Percentiles rank a stretch among this genome's conserved stretches.
Conservation (phyloP, 2,888 invertebrate species). For the Podotricha telesiphe region DNA sequence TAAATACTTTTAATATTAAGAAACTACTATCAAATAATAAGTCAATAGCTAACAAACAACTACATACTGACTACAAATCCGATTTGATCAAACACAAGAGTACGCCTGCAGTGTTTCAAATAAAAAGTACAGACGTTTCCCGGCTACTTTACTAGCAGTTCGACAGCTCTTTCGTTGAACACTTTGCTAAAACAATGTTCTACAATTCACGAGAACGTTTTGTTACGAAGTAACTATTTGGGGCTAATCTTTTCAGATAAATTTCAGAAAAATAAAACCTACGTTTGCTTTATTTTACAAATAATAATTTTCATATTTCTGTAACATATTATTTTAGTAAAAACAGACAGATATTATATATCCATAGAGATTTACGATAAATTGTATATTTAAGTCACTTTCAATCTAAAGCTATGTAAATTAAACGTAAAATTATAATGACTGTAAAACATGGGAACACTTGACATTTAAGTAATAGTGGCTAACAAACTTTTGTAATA, state of each 20-base stretch:
- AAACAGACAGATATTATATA: too few relatives aligned
- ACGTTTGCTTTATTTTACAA: too few relatives aligned
- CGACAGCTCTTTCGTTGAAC: slow-evolving; percentile 13
- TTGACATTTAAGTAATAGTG: too few relatives aligned
- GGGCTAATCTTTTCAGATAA: background rate
- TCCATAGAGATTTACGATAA: too few relatives aligned
- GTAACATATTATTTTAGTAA: too few relatives aligned
- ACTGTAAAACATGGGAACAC: too few relatives aligned
- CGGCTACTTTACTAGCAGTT: background rate
- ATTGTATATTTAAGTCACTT: too few relatives aligned
- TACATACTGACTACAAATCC: slow-evolving; percentile 11
- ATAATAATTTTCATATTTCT: too few relatives aligned
- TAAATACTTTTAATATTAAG: too few relatives aligned
- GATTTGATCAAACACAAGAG: slow-evolving; percentile 15
- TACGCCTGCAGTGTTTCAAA: slow-evolving; percentile 21
- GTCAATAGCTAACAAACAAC: background rate
- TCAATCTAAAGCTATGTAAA: too few relatives aligned
- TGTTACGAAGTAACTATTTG: background rate
- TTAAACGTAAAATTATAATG: too few relatives aligned
- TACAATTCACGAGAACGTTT: background rate
- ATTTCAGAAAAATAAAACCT: too few relatives aligned
- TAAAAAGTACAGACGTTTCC: slow-evolving; percentile 24
- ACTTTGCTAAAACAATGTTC: slow-evolving; percentile 13
- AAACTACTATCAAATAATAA: background rate
- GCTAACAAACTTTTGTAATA: background rate